A percentile compares a stretch with the other conserved stretches of the same genome.
These are phyloP conservation scores for Cydia strobilella DNA, from an alignment of 1,140 invertebrate genomes.

Conservation along the genomic window DNA sequence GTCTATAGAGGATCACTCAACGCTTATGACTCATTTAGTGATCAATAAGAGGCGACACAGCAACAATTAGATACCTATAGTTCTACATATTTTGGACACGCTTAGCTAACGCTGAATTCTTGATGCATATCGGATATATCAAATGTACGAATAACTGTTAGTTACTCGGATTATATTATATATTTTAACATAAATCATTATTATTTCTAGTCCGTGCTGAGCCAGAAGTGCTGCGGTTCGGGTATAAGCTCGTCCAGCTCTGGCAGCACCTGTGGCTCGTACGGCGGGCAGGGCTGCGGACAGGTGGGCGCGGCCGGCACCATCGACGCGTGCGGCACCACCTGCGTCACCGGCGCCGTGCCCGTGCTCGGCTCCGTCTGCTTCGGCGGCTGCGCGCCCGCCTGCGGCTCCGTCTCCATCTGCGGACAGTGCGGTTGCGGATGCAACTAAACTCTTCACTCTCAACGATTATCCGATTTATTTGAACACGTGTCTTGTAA, in stretches of 20 bases:
- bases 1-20: too few relatives aligned
- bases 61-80: too few relatives aligned
- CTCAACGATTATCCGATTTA: too few relatives aligned
- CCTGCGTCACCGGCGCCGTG: conserved; percentile 48
- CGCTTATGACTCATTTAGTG: too few relatives aligned
- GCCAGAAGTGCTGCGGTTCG: not conserved
- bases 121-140: too few relatives aligned
- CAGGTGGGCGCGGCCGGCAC: conserved; percentile 49
- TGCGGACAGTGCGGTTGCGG: conserved; percentile 47
- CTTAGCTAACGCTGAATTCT: too few relatives aligned
- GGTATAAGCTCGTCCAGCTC: not conserved
- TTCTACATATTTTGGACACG: too few relatives aligned
- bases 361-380: conserved; percentile 51
- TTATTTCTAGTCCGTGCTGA: conserved; percentile 5
- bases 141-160: too few relatives aligned
- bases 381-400: conserved; percentile 49
- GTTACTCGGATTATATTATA: too few relatives aligned
- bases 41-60: too few relatives aligned
- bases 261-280: conserved; percentile 33
- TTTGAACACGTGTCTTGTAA: too few relatives aligned
- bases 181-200: not conserved
- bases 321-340: conserved; percentile 50
- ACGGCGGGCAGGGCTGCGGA: conserved; percentile 52
- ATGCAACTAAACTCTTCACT: not conserved
- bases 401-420: conserved; percentile 53